Base-by-base conservation (phyloP, 2,797 vertebrate species). In the Chromis chromis region DNA sequence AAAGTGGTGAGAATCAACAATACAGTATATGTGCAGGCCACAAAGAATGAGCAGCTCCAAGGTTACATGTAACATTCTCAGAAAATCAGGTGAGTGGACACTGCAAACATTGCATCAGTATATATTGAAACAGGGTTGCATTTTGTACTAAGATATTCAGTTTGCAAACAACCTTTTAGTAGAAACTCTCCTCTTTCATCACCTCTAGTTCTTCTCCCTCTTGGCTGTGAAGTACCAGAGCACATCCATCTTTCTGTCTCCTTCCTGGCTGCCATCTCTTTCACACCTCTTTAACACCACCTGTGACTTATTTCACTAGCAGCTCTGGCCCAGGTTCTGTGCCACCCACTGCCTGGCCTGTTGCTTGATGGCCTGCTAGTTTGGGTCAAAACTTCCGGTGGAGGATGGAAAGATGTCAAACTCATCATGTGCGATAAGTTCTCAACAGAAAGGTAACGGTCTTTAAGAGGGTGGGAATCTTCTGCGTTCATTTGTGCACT, bases 261-360 rank as follows among this genome's bases (percentile, higher is more conserved):
- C 80, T 19, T 86, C 19, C 65, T 85, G 82, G 83, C 76, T 80
- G 85, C 73, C 74, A 49, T 78, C 78, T 81, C 76, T 78, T 84
- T 81, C 81, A 76, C 86, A 83, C 81, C 84, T 86, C 87, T 91
- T 91, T 89, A 92, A 91, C 87, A 81, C 86, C 74, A 81, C 88
- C 85, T 92, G 79, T 82, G 86, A 78, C 78, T 84, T 77, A 77
- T 83, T 89, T 82, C 84, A 83, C 69, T 76, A 70, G 52, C 56
- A 59, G 44, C 77, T 55, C 62, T 52, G 52, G 70, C 62, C 39
- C 66, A 46, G 70, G 64, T 71, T 65, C 42, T 36, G 11, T 36
- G 42, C 76, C 74, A 79, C 88, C 75, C 65, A 74, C 73, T 48
- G 56, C 54, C 44, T 70, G 42, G 70, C 70, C 54, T 78, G 63